These are phyloP conservation scores for Pseudomyrmex dendroicus DNA, from an alignment of 1,140 invertebrate genomes.

Conservation along the genomic window DNA sequence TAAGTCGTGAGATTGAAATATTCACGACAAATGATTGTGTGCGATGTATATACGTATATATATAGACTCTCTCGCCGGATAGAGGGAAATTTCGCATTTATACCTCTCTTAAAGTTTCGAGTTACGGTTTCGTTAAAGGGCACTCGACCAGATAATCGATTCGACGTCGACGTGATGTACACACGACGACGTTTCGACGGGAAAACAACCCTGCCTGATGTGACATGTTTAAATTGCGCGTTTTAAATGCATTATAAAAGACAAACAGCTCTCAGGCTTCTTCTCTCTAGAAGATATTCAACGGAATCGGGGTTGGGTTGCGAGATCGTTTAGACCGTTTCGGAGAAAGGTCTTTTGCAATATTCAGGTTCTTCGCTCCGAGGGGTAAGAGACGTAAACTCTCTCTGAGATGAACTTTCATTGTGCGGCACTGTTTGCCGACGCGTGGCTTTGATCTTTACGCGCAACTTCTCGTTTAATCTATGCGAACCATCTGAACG, in stretches of 20 bases:
- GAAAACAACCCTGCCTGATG: neutral
- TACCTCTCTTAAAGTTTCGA: conserved; percentile 7
- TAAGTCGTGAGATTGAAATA: conserved; percentile 1
- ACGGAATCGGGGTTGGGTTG: too few relatives aligned
- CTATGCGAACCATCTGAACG: neutral
- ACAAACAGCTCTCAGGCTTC: too few relatives aligned
- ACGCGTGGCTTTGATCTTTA: too few relatives aligned
- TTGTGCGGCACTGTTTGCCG: neutral
- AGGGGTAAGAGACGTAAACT: neutral
- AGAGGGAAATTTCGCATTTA: neutral
- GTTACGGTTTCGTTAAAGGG: neutral
- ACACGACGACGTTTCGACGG: neutral
- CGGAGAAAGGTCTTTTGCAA: too few relatives aligned
- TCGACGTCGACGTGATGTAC: neutral
- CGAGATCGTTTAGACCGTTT: too few relatives aligned
- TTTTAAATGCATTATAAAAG: too few relatives aligned
- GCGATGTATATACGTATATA: too few relatives aligned
- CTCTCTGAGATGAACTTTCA: neutral
- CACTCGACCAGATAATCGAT: neutral
- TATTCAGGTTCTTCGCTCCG: too few relatives aligned
- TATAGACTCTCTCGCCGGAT: neutral
- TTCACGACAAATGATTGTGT: too few relatives aligned
- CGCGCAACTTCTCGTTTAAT: neutral
- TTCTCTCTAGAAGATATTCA: neutral
- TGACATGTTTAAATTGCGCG: conserved; percentile 11